These are phyloP conservation scores for Kryptopterus vitreolus DNA, from an alignment of 2,797 vertebrate genomes.

Conservation along the genomic window DNA sequence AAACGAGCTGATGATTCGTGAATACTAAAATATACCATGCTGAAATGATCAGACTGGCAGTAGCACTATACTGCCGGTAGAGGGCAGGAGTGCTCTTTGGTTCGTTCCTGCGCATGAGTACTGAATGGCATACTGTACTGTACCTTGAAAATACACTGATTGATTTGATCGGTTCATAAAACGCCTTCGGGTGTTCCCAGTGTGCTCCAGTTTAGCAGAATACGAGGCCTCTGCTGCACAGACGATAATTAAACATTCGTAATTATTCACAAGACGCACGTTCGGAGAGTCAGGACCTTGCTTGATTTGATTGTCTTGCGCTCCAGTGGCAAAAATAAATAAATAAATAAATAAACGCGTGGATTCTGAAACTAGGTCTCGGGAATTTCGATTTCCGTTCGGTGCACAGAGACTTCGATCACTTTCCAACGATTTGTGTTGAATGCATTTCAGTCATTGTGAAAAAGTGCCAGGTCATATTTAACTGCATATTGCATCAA, in stretches of 20 bases:
- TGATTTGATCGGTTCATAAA: constrained; percentile 36
- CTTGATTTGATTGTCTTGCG: neutral
- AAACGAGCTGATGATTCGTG: neutral
- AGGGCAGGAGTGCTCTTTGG: constrained; percentile 47
- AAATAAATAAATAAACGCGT: neutral
- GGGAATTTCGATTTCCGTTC: neutral
- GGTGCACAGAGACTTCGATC: neutral
- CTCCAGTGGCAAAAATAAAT: too few species aligned
- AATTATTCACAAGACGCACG: constrained; percentile 40
- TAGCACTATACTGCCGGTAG: constrained; percentile 38
- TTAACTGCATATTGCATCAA: neutral
- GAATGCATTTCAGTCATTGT: neutral
- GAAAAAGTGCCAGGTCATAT: neutral
- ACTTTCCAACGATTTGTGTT: neutral
- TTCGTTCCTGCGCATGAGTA: neutral
- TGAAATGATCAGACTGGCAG: neutral
- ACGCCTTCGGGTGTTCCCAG: constrained; percentile 17
- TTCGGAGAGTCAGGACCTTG: constrained; percentile 1
- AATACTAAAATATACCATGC: neutral
- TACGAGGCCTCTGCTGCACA: constrained; percentile 31
- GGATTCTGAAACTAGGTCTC: neutral
- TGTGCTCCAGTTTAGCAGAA: constrained; percentile 12
- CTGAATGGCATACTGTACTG: neutral
- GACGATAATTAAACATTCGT: constrained; percentile 31
- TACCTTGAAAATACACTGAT: constrained; percentile 5